Conservation (phyloP, 1,140 invertebrate genomes). For the Drosophila parabipectinata region DNA sequence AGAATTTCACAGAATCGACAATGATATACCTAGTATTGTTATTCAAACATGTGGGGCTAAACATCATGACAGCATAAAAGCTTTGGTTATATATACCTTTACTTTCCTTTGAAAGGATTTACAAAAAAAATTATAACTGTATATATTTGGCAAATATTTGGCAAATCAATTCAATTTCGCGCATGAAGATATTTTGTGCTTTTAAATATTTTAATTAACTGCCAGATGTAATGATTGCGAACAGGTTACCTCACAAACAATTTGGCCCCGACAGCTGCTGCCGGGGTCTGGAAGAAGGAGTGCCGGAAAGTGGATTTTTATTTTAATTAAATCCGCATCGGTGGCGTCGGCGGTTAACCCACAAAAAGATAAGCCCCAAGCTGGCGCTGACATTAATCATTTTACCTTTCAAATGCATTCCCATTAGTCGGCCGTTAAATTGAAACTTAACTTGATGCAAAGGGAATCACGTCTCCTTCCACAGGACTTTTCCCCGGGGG, state of each 20-base stretch:
- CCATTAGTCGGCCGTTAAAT: conserved; percentile 41
- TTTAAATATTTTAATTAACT: conserved; percentile 66
- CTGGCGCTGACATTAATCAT: conserved; percentile 49
- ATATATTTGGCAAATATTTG: conserved; percentile 36
- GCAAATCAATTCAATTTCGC: conserved; percentile 44
- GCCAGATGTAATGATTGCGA: conserved; percentile 41
- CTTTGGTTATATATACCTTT: not conserved
- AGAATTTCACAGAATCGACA: not conserved
- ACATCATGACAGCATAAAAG: no score
- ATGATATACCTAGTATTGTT: not conserved
- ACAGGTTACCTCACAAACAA: conserved; percentile 26
- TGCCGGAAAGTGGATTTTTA: conserved; percentile 26
- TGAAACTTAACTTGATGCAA: conserved; percentile 48
- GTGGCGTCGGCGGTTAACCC: conserved; percentile 30
- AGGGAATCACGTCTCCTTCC: conserved; percentile 12
- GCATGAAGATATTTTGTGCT: conserved; percentile 25
- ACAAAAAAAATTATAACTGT: not conserved
- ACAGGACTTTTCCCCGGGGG: conserved; percentile 5
- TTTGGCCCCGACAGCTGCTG: conserved; percentile 40
- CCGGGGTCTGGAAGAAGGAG: conserved; percentile 2
- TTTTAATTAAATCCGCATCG: conserved; percentile 43
- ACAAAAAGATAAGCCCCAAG: conserved; percentile 28
- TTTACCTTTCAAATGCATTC: conserved; percentile 53
- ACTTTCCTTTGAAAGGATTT: not conserved
- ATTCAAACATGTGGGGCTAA: not conserved